These are phyloP conservation scores for Ctenopoma kingsleyae DNA, from an alignment of 2,797 vertebrate species.

Conservation along the genomic window DNA sequence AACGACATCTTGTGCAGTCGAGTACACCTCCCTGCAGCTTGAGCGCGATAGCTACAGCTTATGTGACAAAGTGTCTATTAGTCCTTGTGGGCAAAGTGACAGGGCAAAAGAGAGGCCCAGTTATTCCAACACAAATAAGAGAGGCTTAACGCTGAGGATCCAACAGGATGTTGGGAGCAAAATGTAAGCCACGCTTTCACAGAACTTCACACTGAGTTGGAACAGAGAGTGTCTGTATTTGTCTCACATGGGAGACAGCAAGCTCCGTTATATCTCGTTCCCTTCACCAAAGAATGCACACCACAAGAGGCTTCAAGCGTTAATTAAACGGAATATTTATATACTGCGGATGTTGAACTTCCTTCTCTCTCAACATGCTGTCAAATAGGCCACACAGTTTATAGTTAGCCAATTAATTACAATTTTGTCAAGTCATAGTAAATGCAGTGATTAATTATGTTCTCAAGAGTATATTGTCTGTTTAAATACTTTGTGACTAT, in stretches of 20 bases:
- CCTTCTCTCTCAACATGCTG: conserved; percentile 67
- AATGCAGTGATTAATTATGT: conserved; percentile 70
- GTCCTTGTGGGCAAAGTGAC: conserved; percentile 23
- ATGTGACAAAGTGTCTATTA: conserved; percentile 30
- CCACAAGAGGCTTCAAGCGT: conserved; percentile 70
- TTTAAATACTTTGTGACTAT: conserved; percentile 41
- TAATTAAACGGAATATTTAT: conserved; percentile 82
- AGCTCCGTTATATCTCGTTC: conserved; percentile 52
- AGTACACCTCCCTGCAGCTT: too few species aligned
- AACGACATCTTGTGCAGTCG: too few species aligned
- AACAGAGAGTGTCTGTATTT: conserved; percentile 57
- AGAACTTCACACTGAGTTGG: conserved; percentile 55
- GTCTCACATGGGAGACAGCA: conserved; percentile 66
- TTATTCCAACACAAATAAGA: conserved; percentile 29
- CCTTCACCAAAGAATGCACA: conserved; percentile 56
- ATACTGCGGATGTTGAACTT: conserved; percentile 63
- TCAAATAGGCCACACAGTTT: conserved; percentile 79
- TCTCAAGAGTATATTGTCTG: conserved; percentile 54
- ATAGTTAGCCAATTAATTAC: conserved; percentile 80
- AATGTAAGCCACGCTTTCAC: conserved; percentile 34
- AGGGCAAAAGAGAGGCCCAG: conserved; percentile 8
- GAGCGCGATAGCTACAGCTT: too few species aligned
- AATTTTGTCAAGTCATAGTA: conserved; percentile 74
- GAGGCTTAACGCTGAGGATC: conserved; percentile 6
- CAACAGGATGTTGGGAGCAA: conserved; percentile 25